Base-by-base conservation (phyloP, 2,113 vertebrate genomes). In the Hoplias malabaricus region DNA sequence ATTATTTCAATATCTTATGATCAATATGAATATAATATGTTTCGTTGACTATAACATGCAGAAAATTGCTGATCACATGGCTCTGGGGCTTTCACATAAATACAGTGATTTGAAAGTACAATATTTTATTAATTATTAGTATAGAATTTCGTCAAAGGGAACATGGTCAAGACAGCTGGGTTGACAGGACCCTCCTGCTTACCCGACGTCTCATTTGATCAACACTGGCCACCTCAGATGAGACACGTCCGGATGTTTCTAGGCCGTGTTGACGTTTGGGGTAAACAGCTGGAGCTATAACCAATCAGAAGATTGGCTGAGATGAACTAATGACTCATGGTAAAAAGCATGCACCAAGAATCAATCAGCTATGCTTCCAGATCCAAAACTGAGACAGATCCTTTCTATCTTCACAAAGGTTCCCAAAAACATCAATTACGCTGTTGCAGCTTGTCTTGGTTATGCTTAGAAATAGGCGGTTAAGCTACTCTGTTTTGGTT, bases 191-290 rank as follows among this genome's bases (percentile, higher is more conserved):
- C 33, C 48, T 31, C 7, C 38, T 81, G 66, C 54, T 31, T 61
- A 33, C 57, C 10, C 14, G 19, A 36, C 65, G 29, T 61, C 42
- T 46, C 73, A 67, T 81, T 76, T 76, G 73, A 65, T 69, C 54
- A 65, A 14, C 27, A 2, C 23, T 59, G 63, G 74, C 38, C 38
- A 12, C 46, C 46, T 42, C 69, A 48, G 48, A 36, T 57, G 73
- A 43, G 34, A 78, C 66, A 57, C 42, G 34, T 48, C 6, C 48
- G 29, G 43, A 78, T 75, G 31, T 74, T 38, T 70, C 66, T 57
- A 74, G 12, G 40, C 42, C 27, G 19, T 63, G 76, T 73, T 73
- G 38, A 66, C 42, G 36, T 5, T 27, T 62, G 6, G 46, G 14
- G 16, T 69, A 71, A 81, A 79, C 73, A 65, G 23, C 69, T 74